Base-by-base conservation (phyloP, 2,888 invertebrate species). In the Napeogenes inachia region DNA sequence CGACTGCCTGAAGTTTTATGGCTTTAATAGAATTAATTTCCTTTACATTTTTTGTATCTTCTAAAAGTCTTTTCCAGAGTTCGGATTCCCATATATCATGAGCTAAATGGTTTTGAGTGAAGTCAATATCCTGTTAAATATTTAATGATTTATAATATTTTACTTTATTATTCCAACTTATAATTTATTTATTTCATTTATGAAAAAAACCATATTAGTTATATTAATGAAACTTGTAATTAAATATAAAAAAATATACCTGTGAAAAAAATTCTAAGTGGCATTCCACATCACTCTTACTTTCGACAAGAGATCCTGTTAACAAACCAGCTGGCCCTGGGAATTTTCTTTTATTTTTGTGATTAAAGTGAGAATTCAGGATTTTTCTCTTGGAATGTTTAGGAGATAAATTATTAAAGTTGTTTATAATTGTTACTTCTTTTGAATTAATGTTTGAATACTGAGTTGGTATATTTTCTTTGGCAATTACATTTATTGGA, bases 291-390 rank as follows among this genome's bases (percentile, higher is more conserved):
- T 87, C 83, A 77, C 88, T 82, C 57, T 78, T 79, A 54, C 77
- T 78, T 62, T 83, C 81, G 68, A 82, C 77, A 61, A 87, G 73
- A 13, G 71, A 77, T 33, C 84, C 82, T 61, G 79, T 80, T n/a
- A 90, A 73, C 13, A 90, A 70, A 0, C 90, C 90, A 54, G 90
- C 90, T 30, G 90, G 90, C 0, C 90, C 90, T 13, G 90, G 90
- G 65, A 90, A 90, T 66, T 89, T 90, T 68, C 90, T 79, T 71
- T 90, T 89, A 56, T 73, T 84, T 69, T 82, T 83, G 54, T 83
- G 81, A 73, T 88, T 80, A 71, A 90, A 90, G 70, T 82, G 81
- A 42, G 84, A 82, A 71, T 83, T 78, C 32, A 90, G 84, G 6
- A 89, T 82, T 77, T 85, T 88, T 67, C 88, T 75, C 71, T 89